Conservation (phyloP, 1,140 invertebrate genomes). For the Pinna nobilis region DNA sequence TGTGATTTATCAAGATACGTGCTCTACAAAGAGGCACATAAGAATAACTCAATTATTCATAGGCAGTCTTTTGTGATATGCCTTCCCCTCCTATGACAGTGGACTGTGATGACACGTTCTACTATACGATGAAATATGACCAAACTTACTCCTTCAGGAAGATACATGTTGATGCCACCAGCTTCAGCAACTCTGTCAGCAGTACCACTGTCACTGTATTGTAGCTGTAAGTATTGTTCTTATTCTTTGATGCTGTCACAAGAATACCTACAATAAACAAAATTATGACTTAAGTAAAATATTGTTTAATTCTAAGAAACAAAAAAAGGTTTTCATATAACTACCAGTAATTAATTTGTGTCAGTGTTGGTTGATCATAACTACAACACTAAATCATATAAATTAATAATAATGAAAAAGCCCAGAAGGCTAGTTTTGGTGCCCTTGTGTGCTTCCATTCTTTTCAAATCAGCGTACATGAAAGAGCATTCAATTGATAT, state of each 20-base stretch:
- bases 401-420: too few relatives aligned
- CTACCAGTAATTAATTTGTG: not conserved
- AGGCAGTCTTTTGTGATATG: too few relatives aligned
- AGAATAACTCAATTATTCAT: too few relatives aligned
- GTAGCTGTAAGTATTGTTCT: slow-evolving; percentile 88
- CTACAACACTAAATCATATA: not conserved
- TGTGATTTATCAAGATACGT: too few relatives aligned
- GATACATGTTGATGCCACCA: slow-evolving; percentile 82
- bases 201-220: slow-evolving; percentile 92
- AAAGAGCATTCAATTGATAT: too few relatives aligned
- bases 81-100: too few relatives aligned
- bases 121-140: too few relatives aligned
- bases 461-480: too few relatives aligned
- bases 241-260: slow-evolving; percentile 90
- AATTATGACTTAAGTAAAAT: not conserved
- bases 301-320: not conserved
- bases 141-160: slow-evolving; percentile 79
- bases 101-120: too few relatives aligned
- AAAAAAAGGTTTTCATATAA: not conserved
- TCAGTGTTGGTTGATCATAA: not conserved
- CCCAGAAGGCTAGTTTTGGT: too few relatives aligned
- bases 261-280: slow-evolving; percentile 85
- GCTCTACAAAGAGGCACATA: too few relatives aligned
- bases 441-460: too few relatives aligned
- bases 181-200: slow-evolving; percentile 90